Evolutionary conservation across 2,113 vertebrate genomes (phyloP).

Genomic region (Melanotaenia duboulayi): DNA sequence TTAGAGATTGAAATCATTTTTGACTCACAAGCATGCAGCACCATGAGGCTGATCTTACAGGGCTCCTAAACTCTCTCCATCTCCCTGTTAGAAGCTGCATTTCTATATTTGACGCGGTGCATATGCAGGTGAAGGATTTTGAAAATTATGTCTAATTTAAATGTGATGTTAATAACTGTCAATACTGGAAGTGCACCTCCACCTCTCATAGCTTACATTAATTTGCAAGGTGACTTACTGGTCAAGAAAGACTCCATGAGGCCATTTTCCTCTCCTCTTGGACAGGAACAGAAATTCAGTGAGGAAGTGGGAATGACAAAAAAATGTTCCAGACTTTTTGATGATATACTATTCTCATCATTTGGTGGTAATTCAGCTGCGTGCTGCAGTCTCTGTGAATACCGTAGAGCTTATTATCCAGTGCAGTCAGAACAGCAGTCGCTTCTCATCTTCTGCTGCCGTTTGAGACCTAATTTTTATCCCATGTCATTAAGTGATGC

Average conservation of each 20-base stretch:
- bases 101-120: neutral
- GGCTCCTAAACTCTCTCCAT: neutral
- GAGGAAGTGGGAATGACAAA: conserved; percentile 23
- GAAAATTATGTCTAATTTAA: neutral
- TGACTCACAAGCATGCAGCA: neutral
- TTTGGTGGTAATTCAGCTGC: conserved; percentile 28
- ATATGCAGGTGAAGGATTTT: neutral
- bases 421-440: conserved; percentile 8
- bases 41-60: neutral
- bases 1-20: neutral
- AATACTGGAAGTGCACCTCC: neutral
- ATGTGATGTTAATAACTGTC: conserved; percentile 7
- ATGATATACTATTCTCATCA: conserved; percentile 56
- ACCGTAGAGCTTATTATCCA: conserved; percentile 35
- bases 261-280: conserved; percentile 11
- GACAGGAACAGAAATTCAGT: conserved; percentile 35
- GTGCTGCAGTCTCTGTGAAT: conserved; percentile 19
- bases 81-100: neutral
- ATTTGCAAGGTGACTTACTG: neutral
- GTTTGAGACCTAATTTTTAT: conserved; percentile 16
- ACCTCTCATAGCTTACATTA: neutral
- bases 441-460: neutral
- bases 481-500: conserved; percentile 7
- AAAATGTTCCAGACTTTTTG: conserved; percentile 18
- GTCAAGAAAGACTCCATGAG: conserved; percentile 7